These are phyloP conservation scores for Kryptolebias ocellatus DNA, from an alignment of 2,797 vertebrate genomes.

Conservation along the genomic window DNA sequence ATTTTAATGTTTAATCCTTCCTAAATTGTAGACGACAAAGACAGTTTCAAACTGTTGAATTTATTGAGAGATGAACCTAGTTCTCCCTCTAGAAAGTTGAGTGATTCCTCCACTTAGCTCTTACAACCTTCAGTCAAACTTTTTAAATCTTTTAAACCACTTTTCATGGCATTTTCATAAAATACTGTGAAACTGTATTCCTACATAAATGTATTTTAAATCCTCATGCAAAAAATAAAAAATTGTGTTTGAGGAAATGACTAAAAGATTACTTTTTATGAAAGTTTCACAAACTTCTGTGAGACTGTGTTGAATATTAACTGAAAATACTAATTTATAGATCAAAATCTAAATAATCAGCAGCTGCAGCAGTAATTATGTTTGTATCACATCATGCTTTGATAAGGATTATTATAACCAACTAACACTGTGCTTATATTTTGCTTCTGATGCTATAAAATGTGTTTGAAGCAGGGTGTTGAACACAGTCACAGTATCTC, in stretches of 20 bases:
- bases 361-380: constrained; percentile 1
- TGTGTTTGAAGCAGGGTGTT: constrained; percentile 18
- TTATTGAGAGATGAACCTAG: too few species aligned
- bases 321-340: constrained; percentile 1
- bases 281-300: not conserved
- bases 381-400: not conserved
- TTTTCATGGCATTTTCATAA: too few species aligned
- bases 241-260: not conserved
- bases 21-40: too few species aligned
- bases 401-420: not conserved
- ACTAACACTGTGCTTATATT: not conserved
- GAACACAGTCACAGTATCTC: constrained; percentile 30
- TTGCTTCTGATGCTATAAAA: constrained; percentile 24
- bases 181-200: not conserved
- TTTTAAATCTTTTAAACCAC: too few species aligned
- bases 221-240: not conserved
- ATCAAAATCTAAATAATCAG: constrained; percentile 10
- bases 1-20: too few species aligned
- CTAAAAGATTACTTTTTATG: not conserved
- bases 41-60: too few species aligned
- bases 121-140: too few species aligned
- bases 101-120: too few species aligned
- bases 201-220: not conserved
- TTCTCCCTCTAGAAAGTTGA: too few species aligned
- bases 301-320: not conserved